Percentiles rank a stretch among this genome's conserved stretches.
Evolutionary conservation across 2,797 vertebrate species (phyloP).

Genomic region (Leontopithecus rosalia): DNA sequence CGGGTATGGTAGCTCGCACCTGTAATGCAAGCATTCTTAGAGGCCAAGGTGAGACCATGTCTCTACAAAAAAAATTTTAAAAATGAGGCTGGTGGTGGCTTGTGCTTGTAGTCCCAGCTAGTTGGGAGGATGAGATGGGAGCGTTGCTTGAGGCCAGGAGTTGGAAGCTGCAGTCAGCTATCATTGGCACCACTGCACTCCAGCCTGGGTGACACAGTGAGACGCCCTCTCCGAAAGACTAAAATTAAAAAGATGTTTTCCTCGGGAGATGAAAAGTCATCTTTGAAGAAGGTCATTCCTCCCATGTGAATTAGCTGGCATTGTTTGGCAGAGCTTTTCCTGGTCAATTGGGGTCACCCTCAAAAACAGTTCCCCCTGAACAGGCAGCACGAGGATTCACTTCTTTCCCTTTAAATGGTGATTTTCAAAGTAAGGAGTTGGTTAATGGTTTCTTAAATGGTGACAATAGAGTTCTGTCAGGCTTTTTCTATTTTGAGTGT

Average conservation of each 20-base stretch:
- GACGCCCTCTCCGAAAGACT: neutral
- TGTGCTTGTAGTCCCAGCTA: neutral
- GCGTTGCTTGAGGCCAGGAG: neutral
- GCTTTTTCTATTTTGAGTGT: neutral
- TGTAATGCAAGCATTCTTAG: neutral
- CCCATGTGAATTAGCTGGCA: neutral
- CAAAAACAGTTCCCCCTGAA: neutral
- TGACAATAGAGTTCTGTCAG: constrained; percentile 6
- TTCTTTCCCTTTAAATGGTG: neutral
- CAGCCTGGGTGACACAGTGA: neutral
- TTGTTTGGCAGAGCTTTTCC: neutral
- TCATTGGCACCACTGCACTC: neutral
- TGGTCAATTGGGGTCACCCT: neutral
- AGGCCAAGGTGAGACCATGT: neutral
- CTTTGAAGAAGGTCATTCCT: neutral
- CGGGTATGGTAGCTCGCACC: neutral
- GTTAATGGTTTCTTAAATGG: neutral
- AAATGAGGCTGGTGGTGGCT: neutral
- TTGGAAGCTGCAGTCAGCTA: neutral
- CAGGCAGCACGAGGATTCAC: neutral
- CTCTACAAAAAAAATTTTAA: neutral
- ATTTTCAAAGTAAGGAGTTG: constrained; percentile 31
- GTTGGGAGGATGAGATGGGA: neutral
- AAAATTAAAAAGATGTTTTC: neutral
- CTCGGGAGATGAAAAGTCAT: neutral